These are phyloP conservation scores for Torymus tubicola DNA, from an alignment of 2,888 invertebrate species.

Conservation along the genomic window DNA sequence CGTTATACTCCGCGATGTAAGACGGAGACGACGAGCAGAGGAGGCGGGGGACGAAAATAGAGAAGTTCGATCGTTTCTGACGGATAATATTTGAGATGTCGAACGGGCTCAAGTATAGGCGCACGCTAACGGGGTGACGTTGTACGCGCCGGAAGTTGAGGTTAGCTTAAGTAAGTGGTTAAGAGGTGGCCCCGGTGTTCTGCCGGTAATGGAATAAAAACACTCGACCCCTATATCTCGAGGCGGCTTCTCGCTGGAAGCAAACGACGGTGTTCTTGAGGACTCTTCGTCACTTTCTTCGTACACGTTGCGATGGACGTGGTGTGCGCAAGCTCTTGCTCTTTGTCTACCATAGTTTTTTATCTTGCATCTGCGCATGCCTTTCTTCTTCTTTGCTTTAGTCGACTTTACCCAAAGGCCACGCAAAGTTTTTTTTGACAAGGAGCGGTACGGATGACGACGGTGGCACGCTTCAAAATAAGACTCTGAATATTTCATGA, in stretches of 20 bases:
- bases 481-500: constrained; percentile 53
- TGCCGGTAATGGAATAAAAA: constrained; percentile 74
- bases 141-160: constrained; percentile 32
- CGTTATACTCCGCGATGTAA: constrained; percentile 36
- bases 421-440: constrained; percentile 6
- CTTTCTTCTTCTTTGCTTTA: constrained; percentile 1
- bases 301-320: constrained; percentile 25
- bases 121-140: constrained; percentile 45
- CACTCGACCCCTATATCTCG: constrained; percentile 71
- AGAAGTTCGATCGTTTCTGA: constrained; percentile 48
- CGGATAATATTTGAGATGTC: constrained; percentile 74
- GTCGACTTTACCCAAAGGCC: not conserved
- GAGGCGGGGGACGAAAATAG: constrained; percentile 28
- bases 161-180: constrained; percentile 72
- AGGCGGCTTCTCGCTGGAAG: not conserved
- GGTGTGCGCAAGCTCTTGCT: not conserved
- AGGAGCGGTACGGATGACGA: no score
- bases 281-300: constrained; percentile 47
- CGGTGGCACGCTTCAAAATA: constrained; percentile 36
- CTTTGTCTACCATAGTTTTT: constrained; percentile 36
- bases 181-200: constrained; percentile 66
- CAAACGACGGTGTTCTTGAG: constrained; percentile 34
- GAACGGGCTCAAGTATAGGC: constrained; percentile 47
- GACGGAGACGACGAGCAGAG: constrained; percentile 4
- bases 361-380: constrained; percentile 1